These are phyloP conservation scores for Hypomesus transpacificus DNA, from an alignment of 2,113 vertebrate genomes.

Conservation along the genomic window DNA sequence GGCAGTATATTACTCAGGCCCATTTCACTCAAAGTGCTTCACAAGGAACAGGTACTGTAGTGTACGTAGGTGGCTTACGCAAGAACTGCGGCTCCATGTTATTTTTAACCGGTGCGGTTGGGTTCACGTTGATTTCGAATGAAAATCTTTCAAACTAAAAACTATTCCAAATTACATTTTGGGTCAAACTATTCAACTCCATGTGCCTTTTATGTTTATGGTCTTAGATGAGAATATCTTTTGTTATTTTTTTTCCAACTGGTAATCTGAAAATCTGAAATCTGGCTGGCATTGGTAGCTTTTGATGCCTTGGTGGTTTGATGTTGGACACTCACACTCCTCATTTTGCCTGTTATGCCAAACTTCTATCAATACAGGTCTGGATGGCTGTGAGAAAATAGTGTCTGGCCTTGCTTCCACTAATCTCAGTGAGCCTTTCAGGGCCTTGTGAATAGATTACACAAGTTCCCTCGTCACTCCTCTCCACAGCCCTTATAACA, in stretches of 20 bases:
- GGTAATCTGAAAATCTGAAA: too few species aligned
- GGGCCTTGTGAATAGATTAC: constrained; percentile 71
- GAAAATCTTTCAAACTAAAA: constrained; percentile 3
- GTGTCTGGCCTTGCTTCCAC: constrained; percentile 57
- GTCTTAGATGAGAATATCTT: not conserved
- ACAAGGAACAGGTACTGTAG: constrained; percentile 55
- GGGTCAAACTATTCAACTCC: not conserved
- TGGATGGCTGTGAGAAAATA: constrained; percentile 58
- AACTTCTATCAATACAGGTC: constrained; percentile 51
- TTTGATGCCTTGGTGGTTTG: constrained; percentile 28
- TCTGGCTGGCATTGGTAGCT: too few species aligned
- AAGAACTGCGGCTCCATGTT: constrained; percentile 38
- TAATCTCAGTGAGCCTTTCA: constrained; percentile 59
- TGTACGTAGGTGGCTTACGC: constrained; percentile 55
- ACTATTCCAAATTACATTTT: not conserved
- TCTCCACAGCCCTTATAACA: constrained; percentile 30
- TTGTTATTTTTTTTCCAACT: too few species aligned
- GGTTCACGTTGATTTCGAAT: constrained; percentile 24
- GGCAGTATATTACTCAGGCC: constrained; percentile 44
- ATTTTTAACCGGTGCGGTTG: constrained; percentile 46
- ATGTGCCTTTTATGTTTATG: not conserved
- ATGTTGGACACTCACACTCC: constrained; percentile 43
- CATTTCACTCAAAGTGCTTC: constrained; percentile 56
- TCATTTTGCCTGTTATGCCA: constrained; percentile 51
- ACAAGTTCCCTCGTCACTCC: constrained; percentile 69